These are phyloP conservation scores for Eolophus roseicapilla DNA, from an alignment of 2,113 vertebrate genomes.

Conservation along the genomic window DNA sequence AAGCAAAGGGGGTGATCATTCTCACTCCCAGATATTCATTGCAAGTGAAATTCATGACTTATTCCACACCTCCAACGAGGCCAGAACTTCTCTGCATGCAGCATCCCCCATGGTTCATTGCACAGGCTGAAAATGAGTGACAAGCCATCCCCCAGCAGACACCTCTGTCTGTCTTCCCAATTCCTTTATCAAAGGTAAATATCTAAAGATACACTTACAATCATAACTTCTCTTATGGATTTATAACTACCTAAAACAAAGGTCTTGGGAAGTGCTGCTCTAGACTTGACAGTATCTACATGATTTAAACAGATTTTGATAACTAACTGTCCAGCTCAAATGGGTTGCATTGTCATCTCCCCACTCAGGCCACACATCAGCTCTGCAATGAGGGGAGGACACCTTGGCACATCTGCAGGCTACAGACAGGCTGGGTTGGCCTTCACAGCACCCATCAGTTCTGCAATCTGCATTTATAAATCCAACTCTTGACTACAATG, in stretches of 20 bases:
- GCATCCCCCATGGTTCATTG: neutral
- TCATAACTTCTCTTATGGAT: neutral
- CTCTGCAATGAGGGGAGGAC: neutral
- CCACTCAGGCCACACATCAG: rapidly evolving
- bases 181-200: neutral
- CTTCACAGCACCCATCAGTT: neutral
- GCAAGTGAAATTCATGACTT: neutral
- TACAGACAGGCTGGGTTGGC: neutral
- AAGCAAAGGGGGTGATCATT: rapidly evolving
- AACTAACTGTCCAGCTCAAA: too few species aligned
- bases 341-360: neutral
- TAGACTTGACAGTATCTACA: rapidly evolving
- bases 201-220: neutral
- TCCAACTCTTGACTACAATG: neutral
- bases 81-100: neutral
- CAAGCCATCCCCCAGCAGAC: neutral
- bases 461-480: neutral
- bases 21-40: neutral
- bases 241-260: neutral
- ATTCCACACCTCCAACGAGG: neutral
- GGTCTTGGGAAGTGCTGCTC: neutral
- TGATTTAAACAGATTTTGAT: neutral
- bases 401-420: rapidly evolving
- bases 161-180: rapidly evolving
- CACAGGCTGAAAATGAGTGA: neutral